Evolutionary conservation across 2,888 invertebrate genomes (phyloP).

Genomic region (Plemyria rubiginata): DNA sequence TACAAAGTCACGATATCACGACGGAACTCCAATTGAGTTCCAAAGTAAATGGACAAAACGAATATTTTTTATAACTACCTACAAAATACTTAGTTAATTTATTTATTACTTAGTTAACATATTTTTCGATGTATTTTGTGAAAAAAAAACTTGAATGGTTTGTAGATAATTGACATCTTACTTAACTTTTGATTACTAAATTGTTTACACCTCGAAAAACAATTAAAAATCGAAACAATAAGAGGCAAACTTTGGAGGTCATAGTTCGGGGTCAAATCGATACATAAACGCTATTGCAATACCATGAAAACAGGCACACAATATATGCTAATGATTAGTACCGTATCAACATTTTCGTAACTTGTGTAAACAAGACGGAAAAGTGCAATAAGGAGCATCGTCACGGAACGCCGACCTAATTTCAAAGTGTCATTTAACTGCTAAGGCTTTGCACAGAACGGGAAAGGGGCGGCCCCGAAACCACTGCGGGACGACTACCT

Average conservation of each 20-base stretch:
- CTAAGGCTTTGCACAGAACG: background rate
- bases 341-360: conserved; percentile 41
- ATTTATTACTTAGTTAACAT: too few relatives aligned
- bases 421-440: conserved; percentile 38
- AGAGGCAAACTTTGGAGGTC: too few relatives aligned
- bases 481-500: background rate
- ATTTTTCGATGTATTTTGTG: too few relatives aligned
- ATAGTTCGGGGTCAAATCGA: too few relatives aligned
- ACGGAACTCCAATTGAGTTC: conserved; percentile 16
- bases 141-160: too few relatives aligned
- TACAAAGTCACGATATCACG: conserved; percentile 21
- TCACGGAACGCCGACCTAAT: conserved; percentile 67
- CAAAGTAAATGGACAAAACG: conserved; percentile 1
- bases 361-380: conserved; percentile 40
- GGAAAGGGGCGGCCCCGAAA: background rate
- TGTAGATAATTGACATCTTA: too few relatives aligned
- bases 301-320: too few relatives aligned
- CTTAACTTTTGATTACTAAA: too few relatives aligned
- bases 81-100: too few relatives aligned
- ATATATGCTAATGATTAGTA: conserved; percentile 16
- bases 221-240: too few relatives aligned
- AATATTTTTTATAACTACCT: background rate
- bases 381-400: conserved; percentile 60
- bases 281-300: too few relatives aligned
- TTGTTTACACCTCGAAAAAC: too few relatives aligned